A percentile compares a stretch with the other conserved stretches of the same genome.
These are phyloP conservation scores for Triplophysa yarkandensis DNA, from an alignment of 2,797 vertebrate genomes.

Conservation along the genomic window DNA sequence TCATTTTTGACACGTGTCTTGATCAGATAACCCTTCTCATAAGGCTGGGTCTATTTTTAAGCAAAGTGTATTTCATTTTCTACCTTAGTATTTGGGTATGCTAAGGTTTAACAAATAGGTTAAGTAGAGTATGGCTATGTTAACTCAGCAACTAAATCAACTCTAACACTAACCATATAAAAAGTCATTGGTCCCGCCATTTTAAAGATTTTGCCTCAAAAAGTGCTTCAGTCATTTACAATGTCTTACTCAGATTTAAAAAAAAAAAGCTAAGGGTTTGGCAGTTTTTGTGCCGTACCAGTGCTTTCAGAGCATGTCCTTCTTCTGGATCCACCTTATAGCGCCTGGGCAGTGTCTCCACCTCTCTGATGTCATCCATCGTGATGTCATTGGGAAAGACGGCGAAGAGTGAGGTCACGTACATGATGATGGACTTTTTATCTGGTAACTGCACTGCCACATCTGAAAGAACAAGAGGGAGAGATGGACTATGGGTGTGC, in stretches of 20 bases:
- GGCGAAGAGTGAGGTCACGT: constrained; percentile 95
- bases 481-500: not conserved
- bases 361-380: constrained; percentile 93
- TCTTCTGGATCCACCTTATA: constrained; percentile 84
- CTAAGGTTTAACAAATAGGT: too few species aligned
- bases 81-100: too few species aligned
- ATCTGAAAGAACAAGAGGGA: constrained; percentile 71
- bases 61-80: too few species aligned
- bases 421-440: constrained; percentile 99
- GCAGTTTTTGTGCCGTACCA: constrained; percentile 66
- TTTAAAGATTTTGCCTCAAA: too few species aligned
- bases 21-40: too few species aligned
- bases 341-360: constrained; percentile 91
- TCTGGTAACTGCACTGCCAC: constrained; percentile 94
- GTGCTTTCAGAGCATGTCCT: constrained; percentile 65
- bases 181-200: too few species aligned
- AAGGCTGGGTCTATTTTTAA: too few species aligned
- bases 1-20: too few species aligned
- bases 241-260: not conserved
- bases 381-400: constrained; percentile 95
- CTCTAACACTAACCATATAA: too few species aligned
- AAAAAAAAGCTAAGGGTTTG: too few species aligned
- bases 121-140: too few species aligned
- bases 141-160: too few species aligned
- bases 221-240: not conserved